Conservation (phyloP, 2,113 vertebrate genomes). For the Nerophis ophidion region DNA sequence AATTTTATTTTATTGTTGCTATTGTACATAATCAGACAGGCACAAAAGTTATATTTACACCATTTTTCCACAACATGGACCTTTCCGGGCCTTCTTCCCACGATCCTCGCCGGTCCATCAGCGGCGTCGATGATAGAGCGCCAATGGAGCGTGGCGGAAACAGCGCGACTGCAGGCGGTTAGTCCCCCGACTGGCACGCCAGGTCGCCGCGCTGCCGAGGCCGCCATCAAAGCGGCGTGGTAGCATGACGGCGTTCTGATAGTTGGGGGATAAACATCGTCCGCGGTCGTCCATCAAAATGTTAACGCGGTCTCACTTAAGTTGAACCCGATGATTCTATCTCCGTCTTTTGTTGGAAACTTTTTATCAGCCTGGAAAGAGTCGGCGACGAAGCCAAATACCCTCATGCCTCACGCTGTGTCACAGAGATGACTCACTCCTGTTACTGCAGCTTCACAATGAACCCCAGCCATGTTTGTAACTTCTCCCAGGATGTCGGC, state of each 20-base stretch:
- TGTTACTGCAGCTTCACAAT: slow-evolving; percentile 1
- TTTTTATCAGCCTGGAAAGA: slow-evolving; percentile 25
- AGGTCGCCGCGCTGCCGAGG: neutral
- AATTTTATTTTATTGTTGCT: too few relatives aligned
- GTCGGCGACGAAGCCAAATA: slow-evolving; percentile 34
- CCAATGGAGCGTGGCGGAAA: neutral
- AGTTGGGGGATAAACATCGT: slow-evolving; percentile 52
- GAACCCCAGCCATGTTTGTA: slow-evolving; percentile 20
- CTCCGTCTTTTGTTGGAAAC: slow-evolving; percentile 24
- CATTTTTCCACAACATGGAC: too few relatives aligned
- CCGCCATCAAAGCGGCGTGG: slow-evolving; percentile 17
- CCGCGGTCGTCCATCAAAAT: slow-evolving; percentile 37
- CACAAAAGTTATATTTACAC: too few relatives aligned
- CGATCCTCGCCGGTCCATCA: neutral
- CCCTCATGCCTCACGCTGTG: slow-evolving; percentile 44
- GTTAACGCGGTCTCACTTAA: slow-evolving; percentile 30
- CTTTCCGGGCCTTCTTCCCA: too few relatives aligned
- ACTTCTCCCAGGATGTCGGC: slow-evolving; percentile 30
- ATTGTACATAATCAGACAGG: too few relatives aligned
- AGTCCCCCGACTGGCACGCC: neutral
- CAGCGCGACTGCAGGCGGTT: neutral
- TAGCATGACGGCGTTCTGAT: slow-evolving; percentile 56
- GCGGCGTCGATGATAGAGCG: neutral
- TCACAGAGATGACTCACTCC: slow-evolving; percentile 25
- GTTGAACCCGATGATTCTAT: slow-evolving; percentile 6